phyloP scores from a whole-genome alignment of 37 sponge, comb jelly and placozoan genomes.

The Aplysina aerophoba region DNA sequence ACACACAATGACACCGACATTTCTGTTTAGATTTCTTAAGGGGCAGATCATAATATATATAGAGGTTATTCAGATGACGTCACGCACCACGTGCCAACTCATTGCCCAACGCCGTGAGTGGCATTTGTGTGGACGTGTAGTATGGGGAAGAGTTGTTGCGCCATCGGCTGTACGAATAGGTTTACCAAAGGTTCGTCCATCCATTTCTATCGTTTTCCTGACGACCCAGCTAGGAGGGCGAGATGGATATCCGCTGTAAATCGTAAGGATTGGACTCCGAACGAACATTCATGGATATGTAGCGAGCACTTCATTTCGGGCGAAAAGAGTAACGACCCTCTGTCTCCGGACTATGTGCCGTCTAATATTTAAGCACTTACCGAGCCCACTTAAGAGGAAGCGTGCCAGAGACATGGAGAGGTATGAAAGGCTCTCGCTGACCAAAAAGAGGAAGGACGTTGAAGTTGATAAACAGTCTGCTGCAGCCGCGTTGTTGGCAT shows the following conservation, averaged over 20 bases:
- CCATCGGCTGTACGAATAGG: constrained; percentile 35
- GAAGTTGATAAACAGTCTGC: constrained; percentile 24
- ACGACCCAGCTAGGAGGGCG: constrained; percentile 27
- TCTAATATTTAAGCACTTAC: constrained; percentile 40
- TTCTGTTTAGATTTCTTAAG: no score
- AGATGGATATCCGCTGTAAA: constrained; percentile 51
- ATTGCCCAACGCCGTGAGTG: not conserved
- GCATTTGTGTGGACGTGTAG: not conserved
- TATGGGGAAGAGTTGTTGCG: constrained; percentile 53
- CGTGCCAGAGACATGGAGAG: not conserved
- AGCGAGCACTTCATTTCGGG: constrained; percentile 59
- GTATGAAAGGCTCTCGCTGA: constrained; percentile 33
- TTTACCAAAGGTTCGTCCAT: constrained; percentile 29
- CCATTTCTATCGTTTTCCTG: constrained; percentile 53
- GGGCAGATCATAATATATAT: no score
- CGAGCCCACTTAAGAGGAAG: constrained; percentile 53
- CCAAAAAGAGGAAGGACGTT: constrained; percentile 44
- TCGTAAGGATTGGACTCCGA: constrained; percentile 58
- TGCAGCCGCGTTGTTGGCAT: constrained; percentile 1
- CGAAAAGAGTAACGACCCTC: constrained; percentile 54
- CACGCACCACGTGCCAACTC: not conserved
- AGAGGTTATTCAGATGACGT: constrained; percentile 13
- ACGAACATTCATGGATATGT: constrained; percentile 48
- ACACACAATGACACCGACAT: no score
- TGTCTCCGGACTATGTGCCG: constrained; percentile 65